These are phyloP conservation scores for Sternarchorhynchus goeldii DNA, from an alignment of 2,797 vertebrate genomes.

Conservation along the genomic window DNA sequence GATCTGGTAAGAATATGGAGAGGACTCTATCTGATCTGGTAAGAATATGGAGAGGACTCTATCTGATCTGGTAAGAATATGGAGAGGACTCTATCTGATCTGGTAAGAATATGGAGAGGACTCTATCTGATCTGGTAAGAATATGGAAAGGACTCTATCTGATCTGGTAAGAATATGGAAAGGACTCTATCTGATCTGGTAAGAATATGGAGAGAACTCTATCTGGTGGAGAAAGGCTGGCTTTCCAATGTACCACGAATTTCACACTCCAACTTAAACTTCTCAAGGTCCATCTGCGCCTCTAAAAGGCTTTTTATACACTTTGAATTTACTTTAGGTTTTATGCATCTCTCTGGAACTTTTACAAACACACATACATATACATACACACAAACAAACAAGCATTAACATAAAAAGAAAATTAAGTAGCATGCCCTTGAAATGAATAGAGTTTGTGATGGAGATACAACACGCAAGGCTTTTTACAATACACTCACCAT, in stretches of 20 bases:
- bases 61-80: no score
- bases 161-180: no score
- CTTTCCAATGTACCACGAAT: neutral
- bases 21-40: no score
- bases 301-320: constrained; percentile 1
- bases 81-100: no score
- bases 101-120: no score
- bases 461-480: constrained; percentile 37
- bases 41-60: no score
- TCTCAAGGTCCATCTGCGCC: constrained; percentile 1
- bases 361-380: neutral
- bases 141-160: no score
- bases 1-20: no score
- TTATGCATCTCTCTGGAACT: neutral
- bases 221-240: neutral
- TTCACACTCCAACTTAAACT: constrained; percentile 5
- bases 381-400: neutral
- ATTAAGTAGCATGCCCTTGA: constrained; percentile 38
- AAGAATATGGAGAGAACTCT: no score
- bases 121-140: no score
- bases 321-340: constrained; percentile 4
- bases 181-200: neutral
- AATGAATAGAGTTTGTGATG: constrained; percentile 36
- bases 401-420: constrained; percentile 28
- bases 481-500: constrained; percentile 17